phyloP scores from a whole-genome alignment of 92 coral and sea anemone species.

The Scolanthus callimorphus region DNA sequence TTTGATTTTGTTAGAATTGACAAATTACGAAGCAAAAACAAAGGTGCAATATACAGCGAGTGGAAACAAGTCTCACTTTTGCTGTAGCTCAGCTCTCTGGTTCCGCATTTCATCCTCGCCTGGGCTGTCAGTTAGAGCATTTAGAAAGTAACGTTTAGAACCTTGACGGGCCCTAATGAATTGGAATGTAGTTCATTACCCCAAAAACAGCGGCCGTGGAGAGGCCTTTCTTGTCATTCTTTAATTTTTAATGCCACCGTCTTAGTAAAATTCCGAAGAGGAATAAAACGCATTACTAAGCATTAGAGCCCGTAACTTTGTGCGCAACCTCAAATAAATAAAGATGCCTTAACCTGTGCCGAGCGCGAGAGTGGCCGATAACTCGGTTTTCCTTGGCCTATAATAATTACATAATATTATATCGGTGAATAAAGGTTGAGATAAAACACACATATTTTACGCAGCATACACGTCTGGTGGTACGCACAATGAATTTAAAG shows the following conservation, averaged over 20 bases:
- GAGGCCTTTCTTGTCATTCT: slow-evolving; percentile 44
- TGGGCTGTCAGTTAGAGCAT: too few relatives aligned
- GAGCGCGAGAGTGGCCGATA: neutral
- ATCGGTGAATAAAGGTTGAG: too few relatives aligned
- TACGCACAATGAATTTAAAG: too few relatives aligned
- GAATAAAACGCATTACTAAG: too few relatives aligned
- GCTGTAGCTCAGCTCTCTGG: too few relatives aligned
- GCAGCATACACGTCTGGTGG: too few relatives aligned
- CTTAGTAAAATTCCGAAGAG: slow-evolving; percentile 83
- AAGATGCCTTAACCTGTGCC: neutral
- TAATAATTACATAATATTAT: slow-evolving; percentile 15
- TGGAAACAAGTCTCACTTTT: too few relatives aligned
- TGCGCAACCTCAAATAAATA: too few relatives aligned
- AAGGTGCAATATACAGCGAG: neutral
- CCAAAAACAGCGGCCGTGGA: slow-evolving; percentile 68
- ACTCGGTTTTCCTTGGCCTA: neutral
- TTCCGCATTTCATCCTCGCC: too few relatives aligned
- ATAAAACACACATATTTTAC: too few relatives aligned
- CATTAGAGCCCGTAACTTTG: too few relatives aligned
- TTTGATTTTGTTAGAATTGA: neutral
- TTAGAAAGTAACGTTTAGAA: slow-evolving; percentile 40
- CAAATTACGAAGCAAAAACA: slow-evolving; percentile 18
- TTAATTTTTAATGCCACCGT: slow-evolving; percentile 77
- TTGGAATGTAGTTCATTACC: slow-evolving; percentile 76
- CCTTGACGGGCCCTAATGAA: slow-evolving; percentile 64